Conservation (phyloP, 2,113 vertebrate species). For the Rousettus leschenaultii region DNA sequence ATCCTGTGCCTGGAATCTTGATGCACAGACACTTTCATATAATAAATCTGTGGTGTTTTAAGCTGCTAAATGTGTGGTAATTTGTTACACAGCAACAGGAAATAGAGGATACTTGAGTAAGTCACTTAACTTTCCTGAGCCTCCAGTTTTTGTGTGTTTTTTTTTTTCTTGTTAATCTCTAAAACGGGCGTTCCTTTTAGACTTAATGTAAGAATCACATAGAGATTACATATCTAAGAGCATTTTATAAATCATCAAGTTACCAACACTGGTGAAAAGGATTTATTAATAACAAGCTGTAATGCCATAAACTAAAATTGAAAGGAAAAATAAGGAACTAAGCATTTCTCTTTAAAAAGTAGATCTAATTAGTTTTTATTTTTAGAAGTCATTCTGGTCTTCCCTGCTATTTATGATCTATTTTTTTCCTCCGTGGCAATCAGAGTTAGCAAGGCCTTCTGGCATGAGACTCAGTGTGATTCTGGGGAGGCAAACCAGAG, state of each 20-base stretch:
- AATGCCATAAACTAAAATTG: slow-evolving; percentile 37
- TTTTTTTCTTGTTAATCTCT: background rate
- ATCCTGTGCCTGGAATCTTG: background rate
- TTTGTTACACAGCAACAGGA: background rate
- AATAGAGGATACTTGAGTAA: background rate
- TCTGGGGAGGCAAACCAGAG: slow-evolving; percentile 24
- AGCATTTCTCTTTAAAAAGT: slow-evolving; percentile 50
- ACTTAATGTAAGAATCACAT: background rate
- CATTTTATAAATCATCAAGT: slow-evolving; percentile 48
- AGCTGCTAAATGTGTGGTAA: background rate
- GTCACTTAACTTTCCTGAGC: background rate
- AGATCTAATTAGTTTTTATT: slow-evolving; percentile 59
- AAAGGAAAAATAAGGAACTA: slow-evolving; percentile 43
- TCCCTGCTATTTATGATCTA: slow-evolving; percentile 60
- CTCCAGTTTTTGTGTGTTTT: background rate
- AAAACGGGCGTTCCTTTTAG: slow-evolving; percentile 12
- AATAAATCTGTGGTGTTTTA: background rate
- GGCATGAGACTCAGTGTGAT: slow-evolving; percentile 1
- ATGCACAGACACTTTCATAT: background rate
- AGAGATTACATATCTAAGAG: slow-evolving; percentile 2
- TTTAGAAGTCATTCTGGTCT: slow-evolving; percentile 63
- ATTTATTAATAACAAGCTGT: slow-evolving; percentile 32
- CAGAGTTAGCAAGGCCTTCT: slow-evolving; percentile 47
- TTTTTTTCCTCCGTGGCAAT: slow-evolving; percentile 45
- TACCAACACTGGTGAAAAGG: slow-evolving; percentile 4